These are phyloP conservation scores for Tetragonula clypearis DNA, from an alignment of 1,140 invertebrate genomes.

Conservation along the genomic window DNA sequence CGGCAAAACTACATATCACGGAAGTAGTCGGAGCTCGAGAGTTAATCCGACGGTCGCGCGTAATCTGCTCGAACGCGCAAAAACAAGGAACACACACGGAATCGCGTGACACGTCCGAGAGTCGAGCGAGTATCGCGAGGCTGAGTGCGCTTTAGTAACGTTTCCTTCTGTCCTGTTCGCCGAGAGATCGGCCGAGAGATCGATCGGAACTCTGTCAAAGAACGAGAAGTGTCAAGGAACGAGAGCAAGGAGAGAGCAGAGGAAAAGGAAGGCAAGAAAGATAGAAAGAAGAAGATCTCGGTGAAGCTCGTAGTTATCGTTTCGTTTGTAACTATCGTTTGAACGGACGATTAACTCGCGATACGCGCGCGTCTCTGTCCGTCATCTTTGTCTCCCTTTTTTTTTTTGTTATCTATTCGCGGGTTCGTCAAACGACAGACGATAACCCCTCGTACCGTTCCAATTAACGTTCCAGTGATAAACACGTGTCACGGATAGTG, in stretches of 20 bases:
- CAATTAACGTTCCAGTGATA: conserved; percentile 26
- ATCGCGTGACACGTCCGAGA: not conserved
- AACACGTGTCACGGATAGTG: conserved; percentile 29
- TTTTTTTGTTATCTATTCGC: not conserved
- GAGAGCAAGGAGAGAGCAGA: not conserved
- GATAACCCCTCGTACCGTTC: not conserved
- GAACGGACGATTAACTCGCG: conserved; percentile 19
- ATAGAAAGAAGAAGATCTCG: not conserved
- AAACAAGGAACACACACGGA: not conserved
- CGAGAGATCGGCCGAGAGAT: not conserved
- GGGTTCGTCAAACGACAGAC: not conserved
- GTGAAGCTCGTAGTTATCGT: too few species aligned
- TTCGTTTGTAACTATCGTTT: not conserved
- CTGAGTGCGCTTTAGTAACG: not conserved
- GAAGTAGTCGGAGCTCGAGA: conserved; percentile 24
- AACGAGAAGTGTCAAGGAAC: not conserved
- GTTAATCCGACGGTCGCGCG: conserved; percentile 9
- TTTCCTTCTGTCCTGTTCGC: not conserved
- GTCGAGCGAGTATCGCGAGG: too few species aligned
- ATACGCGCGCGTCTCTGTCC: not conserved
- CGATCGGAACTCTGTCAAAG: not conserved
- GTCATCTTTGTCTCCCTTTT: not conserved
- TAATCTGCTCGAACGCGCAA: not conserved
- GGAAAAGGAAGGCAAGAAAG: not conserved
- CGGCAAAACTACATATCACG: conserved; percentile 6